Base-by-base conservation (phyloP, 2,113 vertebrate genomes). In the Thinocorus orbignyianus region DNA sequence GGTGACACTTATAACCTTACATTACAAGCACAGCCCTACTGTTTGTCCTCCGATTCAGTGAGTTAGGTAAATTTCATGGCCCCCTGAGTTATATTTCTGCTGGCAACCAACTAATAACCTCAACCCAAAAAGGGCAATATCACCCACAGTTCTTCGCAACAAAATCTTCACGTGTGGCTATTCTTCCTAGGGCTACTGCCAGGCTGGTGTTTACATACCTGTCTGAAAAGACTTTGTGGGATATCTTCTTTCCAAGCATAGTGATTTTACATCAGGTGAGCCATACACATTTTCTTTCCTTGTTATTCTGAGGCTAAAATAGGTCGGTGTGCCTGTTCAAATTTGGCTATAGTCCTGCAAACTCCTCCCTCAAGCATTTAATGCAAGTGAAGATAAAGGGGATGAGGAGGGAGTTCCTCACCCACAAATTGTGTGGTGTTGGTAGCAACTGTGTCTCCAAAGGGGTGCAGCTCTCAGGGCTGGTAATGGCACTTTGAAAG, bases 281-380 rank as follows among this genome's bases (percentile, higher is more conserved):
- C 20, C 68, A 44, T 4, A 46, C 26, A 17, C 15, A 7, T 44
- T 77, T 25, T 54, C 52, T 33, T 51, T 64, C 68, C 17, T 46
- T 65, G 18, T 24, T 55, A 33, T 16, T 57, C 73, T 64, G 10
- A 58, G 39, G 41, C 4, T 70, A 37, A 74, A 74, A 31, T 39
- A n/a, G 25, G 4, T 1, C 2, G 4, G 17, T 13, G 10, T 17
- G 25, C 6, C 3, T 1, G 2, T 6, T 1, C 25, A 48, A 33
- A 48, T 42, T 19, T 72, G 39, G 26, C 4, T 33, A 16, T 17
- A 42, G 66, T 37, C 31, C 31, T 57, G 48, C 39, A 61, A 72
- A 13, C 28, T 68, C 19, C 23, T 84, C 22, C 2, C 26, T 68
- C 0, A 8, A 44, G 52, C 31, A 9, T 37, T 37, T 88, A 9